These are phyloP conservation scores for Apodemia zela DNA, from an alignment of 2,888 invertebrate genomes.

Conservation along the genomic window DNA sequence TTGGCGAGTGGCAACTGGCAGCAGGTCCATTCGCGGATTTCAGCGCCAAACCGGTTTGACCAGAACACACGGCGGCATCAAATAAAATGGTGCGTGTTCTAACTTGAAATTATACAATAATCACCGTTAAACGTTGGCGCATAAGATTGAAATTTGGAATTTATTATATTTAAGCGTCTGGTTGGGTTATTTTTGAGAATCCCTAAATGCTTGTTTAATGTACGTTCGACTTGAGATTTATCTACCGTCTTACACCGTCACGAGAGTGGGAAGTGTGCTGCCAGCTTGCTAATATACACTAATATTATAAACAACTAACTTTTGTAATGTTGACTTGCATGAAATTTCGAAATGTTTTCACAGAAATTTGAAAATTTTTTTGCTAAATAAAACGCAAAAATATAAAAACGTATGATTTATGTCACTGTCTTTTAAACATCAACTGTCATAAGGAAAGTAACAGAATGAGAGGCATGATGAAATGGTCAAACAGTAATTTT, in stretches of 20 bases:
- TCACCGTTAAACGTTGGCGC: slow-evolving; percentile 39
- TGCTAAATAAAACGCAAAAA: too few relatives aligned
- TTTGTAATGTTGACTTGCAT: neutral
- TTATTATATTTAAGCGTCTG: slow-evolving; percentile 41
- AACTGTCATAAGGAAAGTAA: too few relatives aligned
- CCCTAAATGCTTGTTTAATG: slow-evolving; percentile 43
- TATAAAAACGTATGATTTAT: too few relatives aligned
- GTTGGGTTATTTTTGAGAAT: slow-evolving; percentile 56
- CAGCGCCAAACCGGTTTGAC: slow-evolving; percentile 70
- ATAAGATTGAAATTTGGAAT: slow-evolving; percentile 38
- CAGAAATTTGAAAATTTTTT: too few relatives aligned
- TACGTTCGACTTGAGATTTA: slow-evolving; percentile 33
- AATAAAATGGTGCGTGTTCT: slow-evolving; percentile 52
- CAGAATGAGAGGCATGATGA: too few relatives aligned
- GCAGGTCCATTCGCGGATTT: slow-evolving; percentile 72
- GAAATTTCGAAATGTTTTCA: too few relatives aligned
- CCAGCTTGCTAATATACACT: neutral
- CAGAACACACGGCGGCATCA: slow-evolving; percentile 65
- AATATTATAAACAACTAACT: neutral
- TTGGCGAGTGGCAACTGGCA: slow-evolving; percentile 68
- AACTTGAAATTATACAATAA: slow-evolving; percentile 45
- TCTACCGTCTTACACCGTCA: slow-evolving; percentile 31
- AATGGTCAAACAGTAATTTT: too few relatives aligned
- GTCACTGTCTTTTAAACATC: too few relatives aligned
- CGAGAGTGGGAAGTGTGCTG: neutral